phyloP scores from a whole-genome alignment of 1,140 invertebrate genomes.

The Leptinotarsa lineolata region DNA sequence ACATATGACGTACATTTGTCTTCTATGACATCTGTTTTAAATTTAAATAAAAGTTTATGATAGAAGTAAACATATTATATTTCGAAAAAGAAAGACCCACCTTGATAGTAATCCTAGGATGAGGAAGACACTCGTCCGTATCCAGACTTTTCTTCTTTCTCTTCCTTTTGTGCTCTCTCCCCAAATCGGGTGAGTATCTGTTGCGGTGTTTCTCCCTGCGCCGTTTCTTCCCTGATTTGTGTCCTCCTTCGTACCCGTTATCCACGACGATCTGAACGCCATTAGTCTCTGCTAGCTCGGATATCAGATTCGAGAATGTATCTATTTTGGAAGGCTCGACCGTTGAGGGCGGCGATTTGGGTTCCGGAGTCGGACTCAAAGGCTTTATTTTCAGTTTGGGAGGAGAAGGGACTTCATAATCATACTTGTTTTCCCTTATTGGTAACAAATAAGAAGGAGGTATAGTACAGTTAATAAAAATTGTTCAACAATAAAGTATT shows the following conservation, averaged over 20 bases:
- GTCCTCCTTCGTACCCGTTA: constrained; percentile 37
- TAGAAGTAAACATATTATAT: too few relatives aligned
- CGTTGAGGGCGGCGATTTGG: neutral
- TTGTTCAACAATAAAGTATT: constrained; percentile 54
- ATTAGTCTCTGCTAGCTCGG: constrained; percentile 22
- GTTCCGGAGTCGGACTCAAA: constrained; percentile 51
- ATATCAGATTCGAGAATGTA: neutral
- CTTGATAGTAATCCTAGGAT: constrained; percentile 77
- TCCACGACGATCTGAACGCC: constrained; percentile 38
- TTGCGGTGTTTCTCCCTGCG: constrained; percentile 71
- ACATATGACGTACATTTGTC: too few relatives aligned
- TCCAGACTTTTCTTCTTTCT: constrained; percentile 75
- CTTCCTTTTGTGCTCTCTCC: constrained; percentile 72
- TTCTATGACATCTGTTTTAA: too few relatives aligned
- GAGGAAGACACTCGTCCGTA: constrained; percentile 63
- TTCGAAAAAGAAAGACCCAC: constrained; percentile 55
- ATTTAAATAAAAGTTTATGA: too few relatives aligned
- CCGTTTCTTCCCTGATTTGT: constrained; percentile 62
- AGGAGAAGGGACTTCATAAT: constrained; percentile 55
- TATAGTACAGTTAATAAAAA: constrained; percentile 43
- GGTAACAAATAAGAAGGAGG: neutral
- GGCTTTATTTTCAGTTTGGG: constrained; percentile 66
- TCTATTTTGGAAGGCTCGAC: neutral
- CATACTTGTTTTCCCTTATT: constrained; percentile 35
- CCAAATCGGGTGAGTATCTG: constrained; percentile 66